A percentile compares a stretch with the other conserved stretches of the same genome.
Evolutionary conservation across 2,797 vertebrate genomes (phyloP).

Genomic region (Gobionotothen gibberifrons): DNA sequence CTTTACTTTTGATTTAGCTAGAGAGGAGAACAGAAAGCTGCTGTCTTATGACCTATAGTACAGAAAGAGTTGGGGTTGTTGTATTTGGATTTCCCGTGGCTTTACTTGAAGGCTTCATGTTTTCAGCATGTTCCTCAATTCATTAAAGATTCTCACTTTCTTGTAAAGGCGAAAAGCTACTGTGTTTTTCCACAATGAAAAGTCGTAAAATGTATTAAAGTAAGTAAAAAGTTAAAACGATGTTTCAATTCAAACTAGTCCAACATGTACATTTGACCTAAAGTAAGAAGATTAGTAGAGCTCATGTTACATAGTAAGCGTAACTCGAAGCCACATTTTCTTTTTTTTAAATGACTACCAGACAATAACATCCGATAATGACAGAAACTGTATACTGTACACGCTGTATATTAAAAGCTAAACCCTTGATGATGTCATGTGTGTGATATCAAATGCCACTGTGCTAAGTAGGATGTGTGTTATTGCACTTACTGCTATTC

Average conservation of each 20-base stretch:
- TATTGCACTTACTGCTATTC: neutral
- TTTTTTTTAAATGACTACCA: neutral
- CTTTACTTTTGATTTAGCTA: too few species aligned
- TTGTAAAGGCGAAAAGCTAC: too few species aligned
- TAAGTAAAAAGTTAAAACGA: neutral
- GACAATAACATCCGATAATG: neutral
- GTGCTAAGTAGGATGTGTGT: neutral
- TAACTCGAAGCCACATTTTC: neutral
- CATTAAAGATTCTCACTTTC: neutral
- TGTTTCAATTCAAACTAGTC: neutral
- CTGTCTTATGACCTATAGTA: too few species aligned
- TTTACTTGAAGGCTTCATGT: neutral
- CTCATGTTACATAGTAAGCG: neutral
- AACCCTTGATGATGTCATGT: neutral
- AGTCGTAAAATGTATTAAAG: neutral
- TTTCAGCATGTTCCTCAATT: neutral
- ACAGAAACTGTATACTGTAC: neutral
- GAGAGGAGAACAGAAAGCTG: too few species aligned
- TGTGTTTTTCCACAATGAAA: too few species aligned
- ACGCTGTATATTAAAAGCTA: neutral
- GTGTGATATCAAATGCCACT: neutral
- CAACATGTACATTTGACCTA: neutral
- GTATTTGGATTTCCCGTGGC: too few species aligned
- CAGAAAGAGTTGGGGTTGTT: too few species aligned
- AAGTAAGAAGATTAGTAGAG: neutral